Base-by-base conservation (phyloP, 1,140 invertebrate genomes). In the Drosophila ohnishii region DNA sequence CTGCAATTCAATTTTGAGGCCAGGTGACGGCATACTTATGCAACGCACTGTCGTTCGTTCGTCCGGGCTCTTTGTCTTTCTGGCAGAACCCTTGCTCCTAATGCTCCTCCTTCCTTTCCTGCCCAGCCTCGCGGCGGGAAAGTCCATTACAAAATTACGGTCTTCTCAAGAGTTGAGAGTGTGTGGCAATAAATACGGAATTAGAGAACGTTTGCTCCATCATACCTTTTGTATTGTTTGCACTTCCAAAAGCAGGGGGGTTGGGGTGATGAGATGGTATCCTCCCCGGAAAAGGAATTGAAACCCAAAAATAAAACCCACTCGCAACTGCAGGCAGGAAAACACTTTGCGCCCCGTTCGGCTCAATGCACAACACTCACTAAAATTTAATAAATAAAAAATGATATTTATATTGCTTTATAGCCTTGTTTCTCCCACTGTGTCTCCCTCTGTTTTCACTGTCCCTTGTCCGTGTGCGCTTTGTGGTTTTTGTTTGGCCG, bases 381-480 rank as follows among this genome's bases (percentile, higher is more conserved):
- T 86, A 86, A 86, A 86, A 83, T 86, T 86, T 86, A 86, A 88
- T 86, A 86, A 86, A 86, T 86, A 87, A 86, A 86, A 86, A 83
- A 86, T 86, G 66, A 75, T 86, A 86, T 86, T 88, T 86, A 86
- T 86, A 86, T 86, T 86, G 79, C 79, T 86, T 83, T 83, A 83
- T 77, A 77, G 84, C 76, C 72, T 77, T 77, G 60, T 65, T 76
- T 50, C 67, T 59, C 28, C 35, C 51, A 74, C 55, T 59, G 71
- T 39, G 22, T 51, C n/a, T n/a, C 35, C n/a, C 34, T 11, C 55
- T 55, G 30, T 59, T 39, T 56, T 57, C 34, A 16, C 30, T 50
- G 50, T 35, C 73, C 56, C 66, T 42, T 80, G 53, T 62, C 42
- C 69, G 56, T 72, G 62, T 72, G 75, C 56, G 62, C 80, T 80